These are phyloP conservation scores for Struthio camelus DNA, from an alignment of 2,113 vertebrate species.

Conservation along the genomic window DNA sequence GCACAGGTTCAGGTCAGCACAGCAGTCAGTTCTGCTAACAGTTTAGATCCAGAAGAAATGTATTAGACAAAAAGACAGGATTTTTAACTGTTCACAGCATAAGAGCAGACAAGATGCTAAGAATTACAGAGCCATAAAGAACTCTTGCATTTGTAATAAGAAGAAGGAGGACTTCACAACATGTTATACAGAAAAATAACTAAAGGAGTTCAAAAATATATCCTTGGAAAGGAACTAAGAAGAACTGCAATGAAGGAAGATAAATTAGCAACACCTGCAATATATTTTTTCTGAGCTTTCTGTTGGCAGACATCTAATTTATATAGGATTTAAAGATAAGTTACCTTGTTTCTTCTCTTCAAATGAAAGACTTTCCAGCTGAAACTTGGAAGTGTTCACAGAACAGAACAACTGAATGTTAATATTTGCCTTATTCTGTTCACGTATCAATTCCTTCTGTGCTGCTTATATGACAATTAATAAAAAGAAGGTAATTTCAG, in stretches of 20 bases:
- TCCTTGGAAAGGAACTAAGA: background rate
- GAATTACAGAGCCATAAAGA: background rate
- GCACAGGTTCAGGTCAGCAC: too few relatives aligned
- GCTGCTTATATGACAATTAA: background rate
- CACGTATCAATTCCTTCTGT: background rate
- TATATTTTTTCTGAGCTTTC: background rate
- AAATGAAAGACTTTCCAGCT: background rate
- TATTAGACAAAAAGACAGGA: background rate
- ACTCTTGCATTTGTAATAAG: background rate
- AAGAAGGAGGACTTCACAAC: background rate
- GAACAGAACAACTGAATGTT: background rate
- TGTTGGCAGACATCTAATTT: background rate
- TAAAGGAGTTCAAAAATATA: conserved; percentile 5
- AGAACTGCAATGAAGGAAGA: background rate
- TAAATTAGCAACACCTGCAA: background rate
- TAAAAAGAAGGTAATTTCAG: background rate
- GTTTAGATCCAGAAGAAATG: background rate
- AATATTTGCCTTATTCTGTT: background rate
- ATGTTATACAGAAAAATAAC: background rate
- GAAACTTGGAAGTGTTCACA: background rate
- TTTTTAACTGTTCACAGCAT: background rate
- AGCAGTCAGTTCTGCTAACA: background rate
- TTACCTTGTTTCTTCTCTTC: background rate
- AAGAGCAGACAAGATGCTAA: background rate
- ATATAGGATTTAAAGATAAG: background rate